These are phyloP conservation scores for Poeciliopsis paucimaculata DNA, from an alignment of 2,797 vertebrate genomes.

Conservation along the genomic window DNA sequence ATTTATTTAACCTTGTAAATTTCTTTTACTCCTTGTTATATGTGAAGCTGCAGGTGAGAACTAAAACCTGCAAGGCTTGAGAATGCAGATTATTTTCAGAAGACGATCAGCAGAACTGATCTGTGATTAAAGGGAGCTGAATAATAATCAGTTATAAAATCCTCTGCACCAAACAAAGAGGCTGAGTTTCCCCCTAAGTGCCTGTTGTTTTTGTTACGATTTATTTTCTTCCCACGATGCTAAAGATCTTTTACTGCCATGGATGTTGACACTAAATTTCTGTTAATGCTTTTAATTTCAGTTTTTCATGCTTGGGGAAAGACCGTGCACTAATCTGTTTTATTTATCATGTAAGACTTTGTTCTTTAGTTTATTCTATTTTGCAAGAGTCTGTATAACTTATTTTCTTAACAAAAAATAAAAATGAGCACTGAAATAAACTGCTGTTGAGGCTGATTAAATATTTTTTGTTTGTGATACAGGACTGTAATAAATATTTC, in stretches of 20 bases:
- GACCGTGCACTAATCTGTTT: not conserved
- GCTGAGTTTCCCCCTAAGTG: slow-evolving; percentile 43
- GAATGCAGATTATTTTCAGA: slow-evolving; percentile 27
- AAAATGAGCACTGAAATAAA: slow-evolving; percentile 6
- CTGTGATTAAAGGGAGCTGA: slow-evolving; percentile 33
- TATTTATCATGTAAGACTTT: not conserved
- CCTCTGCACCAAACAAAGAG: slow-evolving; percentile 41
- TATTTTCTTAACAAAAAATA: slow-evolving; percentile 42
- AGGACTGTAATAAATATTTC: not conserved
- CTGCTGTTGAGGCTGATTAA: not conserved
- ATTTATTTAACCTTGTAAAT: not conserved
- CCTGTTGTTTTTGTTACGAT: slow-evolving; percentile 18
- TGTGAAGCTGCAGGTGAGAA: not conserved
- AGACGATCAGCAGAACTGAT: slow-evolving; percentile 41
- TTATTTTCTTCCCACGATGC: not conserved
- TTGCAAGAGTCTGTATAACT: slow-evolving; percentile 1
- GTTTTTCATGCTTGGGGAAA: not conserved
- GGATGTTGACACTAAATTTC: slow-evolving; percentile 8
- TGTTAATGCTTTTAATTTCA: slow-evolving; percentile 24
- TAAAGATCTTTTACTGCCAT: not conserved
- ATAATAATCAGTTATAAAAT: slow-evolving; percentile 48
- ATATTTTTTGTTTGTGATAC: not conserved
- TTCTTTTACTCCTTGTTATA: not conserved
- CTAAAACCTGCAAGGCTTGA: not conserved
- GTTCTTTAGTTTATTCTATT: not conserved